Conservation (phyloP, 2,113 vertebrate genomes). For the Potamarius usumacintae region DNA sequence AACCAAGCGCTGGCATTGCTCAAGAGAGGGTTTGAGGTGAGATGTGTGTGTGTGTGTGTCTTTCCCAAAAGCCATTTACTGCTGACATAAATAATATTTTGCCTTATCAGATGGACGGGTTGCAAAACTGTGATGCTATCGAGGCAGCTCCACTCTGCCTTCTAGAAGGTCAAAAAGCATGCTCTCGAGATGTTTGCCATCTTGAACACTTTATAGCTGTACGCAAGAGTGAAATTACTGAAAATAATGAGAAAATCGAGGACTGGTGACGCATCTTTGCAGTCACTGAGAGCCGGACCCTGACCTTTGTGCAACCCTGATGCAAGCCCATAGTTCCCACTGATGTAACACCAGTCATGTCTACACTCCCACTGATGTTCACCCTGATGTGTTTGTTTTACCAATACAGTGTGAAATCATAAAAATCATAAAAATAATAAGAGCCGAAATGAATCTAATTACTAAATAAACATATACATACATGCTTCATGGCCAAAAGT, state of each 20-base stretch:
- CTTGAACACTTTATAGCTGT: slow-evolving; percentile 31
- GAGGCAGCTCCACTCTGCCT: slow-evolving; percentile 25
- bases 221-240: slow-evolving; percentile 21
- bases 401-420: not conserved
- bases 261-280: slow-evolving; percentile 32
- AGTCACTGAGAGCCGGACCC: slow-evolving; percentile 28
- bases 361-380: not conserved
- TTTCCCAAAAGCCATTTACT: slow-evolving; percentile 32
- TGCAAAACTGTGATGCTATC: slow-evolving; percentile 43
- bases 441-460: not conserved
- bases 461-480: not conserved
- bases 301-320: not conserved
- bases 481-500: not conserved
- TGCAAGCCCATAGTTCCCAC: slow-evolving; percentile 40
- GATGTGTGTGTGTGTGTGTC: not conserved
- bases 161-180: slow-evolving; percentile 44
- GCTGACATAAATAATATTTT: slow-evolving; percentile 5
- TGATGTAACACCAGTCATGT: not conserved
- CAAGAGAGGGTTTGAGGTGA: not conserved
- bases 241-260: slow-evolving; percentile 30
- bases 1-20: slow-evolving; percentile 31
- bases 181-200: slow-evolving; percentile 38
- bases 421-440: no score
- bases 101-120: slow-evolving; percentile 35
- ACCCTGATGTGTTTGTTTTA: not conserved